Evolutionary conservation across 2,888 invertebrate genomes (phyloP), one percentile per base, ranked within the genome.

Genomic region (Branchellion lobata): DNA sequence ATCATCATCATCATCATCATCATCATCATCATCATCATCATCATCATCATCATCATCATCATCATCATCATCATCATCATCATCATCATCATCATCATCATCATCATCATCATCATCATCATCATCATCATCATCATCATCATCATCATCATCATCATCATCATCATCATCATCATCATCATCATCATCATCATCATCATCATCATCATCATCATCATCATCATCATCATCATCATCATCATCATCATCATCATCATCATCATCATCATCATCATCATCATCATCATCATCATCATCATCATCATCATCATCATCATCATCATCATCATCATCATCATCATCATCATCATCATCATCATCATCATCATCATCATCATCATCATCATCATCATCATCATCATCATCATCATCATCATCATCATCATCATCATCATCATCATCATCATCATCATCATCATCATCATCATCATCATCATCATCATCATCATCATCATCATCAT

Each of bases 231-330:
- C 2, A 69, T 2, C 69, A 24, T 69, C 69, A 14, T 69, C 69
- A 69, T 69, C 69, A 69, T 29, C 69, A 14, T 69, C 69, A 40
- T 73, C 73, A n/a, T 34, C 73, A 34, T 73, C 73, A 40, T 73
- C 73, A 34, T 73, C 73, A 5, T 8, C 73, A 11, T 73, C 73
- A 40, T 73, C 33, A 73, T n/a, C n/a, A n/a, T n/a, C n/a, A n/a
- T n/a, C n/a, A n/a, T n/a, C n/a, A n/a, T n/a, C n/a, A n/a, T n/a
- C n/a, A n/a, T n/a, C n/a, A n/a, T n/a, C n/a, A n/a, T n/a, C n/a
- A n/a, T n/a, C n/a, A n/a, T n/a, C n/a, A n/a, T n/a, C n/a, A n/a
- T n/a, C n/a, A n/a, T n/a, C n/a, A n/a, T n/a, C n/a, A n/a, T n/a
- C n/a, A n/a, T n/a, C n/a, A n/a, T n/a, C n/a, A n/a, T n/a, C n/a